These are phyloP conservation scores for Automeris io DNA, from an alignment of 2,888 invertebrate species.

Conservation along the genomic window DNA sequence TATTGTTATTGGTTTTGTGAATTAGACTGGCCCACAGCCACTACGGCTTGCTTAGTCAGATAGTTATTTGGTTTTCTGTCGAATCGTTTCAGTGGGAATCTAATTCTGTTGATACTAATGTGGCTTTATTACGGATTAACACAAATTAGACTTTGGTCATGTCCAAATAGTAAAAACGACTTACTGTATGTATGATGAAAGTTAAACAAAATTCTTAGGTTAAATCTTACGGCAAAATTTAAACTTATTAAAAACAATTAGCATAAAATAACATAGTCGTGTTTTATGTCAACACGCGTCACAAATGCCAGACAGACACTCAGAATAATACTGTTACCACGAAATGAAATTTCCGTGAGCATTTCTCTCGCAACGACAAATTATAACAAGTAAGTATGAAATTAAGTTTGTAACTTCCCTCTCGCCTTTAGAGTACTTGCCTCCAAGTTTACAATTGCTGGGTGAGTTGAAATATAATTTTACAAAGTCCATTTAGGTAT, in stretches of 20 bases:
- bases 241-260: not conserved
- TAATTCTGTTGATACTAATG: no score
- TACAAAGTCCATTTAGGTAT: conserved; percentile 3
- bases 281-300: not conserved
- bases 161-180: no score
- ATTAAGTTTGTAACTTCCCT: conserved; percentile 25
- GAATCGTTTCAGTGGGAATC: no score
- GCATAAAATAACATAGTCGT: not conserved
- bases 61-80: no score
- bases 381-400: conserved; percentile 16
- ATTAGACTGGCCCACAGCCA: no score
- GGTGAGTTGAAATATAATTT: conserved; percentile 17
- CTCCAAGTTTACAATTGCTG: conserved; percentile 14
- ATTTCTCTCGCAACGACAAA: conserved; percentile 7
- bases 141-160: no score
- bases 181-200: no score
- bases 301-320: not conserved
- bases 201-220: no score
- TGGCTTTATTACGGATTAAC: no score
- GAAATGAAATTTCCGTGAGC: conserved; percentile 5
- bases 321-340: not conserved
- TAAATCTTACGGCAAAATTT: no score
- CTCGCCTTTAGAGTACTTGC: conserved; percentile 12
- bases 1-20: no score
- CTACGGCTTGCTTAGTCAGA: no score